Conservation (phyloP, 2,888 invertebrate genomes). For the Melikaiella ostensackeni region DNA sequence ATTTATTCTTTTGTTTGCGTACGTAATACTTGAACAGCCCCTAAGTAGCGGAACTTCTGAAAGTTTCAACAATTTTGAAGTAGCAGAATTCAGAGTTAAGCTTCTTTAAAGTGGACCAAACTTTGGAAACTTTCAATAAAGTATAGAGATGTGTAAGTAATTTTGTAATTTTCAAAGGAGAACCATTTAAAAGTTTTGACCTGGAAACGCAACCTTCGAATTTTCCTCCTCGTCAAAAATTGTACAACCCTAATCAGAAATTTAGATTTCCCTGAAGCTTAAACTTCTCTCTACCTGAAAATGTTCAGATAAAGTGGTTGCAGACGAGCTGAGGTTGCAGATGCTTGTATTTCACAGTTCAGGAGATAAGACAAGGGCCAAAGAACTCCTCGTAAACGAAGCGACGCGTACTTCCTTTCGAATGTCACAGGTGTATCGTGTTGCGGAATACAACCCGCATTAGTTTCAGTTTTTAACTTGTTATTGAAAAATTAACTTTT, state of each 20-base stretch:
- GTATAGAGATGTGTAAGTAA: background rate
- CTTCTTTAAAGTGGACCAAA: background rate
- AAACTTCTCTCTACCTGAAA: background rate
- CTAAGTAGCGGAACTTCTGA: too few relatives aligned
- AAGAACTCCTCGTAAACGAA: conserved; percentile 54
- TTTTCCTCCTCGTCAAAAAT: background rate
- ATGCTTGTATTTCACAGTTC: conserved; percentile 50
- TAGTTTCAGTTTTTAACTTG: background rate
- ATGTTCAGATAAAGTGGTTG: background rate
- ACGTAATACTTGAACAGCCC: too few relatives aligned
- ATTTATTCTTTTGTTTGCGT: too few relatives aligned
- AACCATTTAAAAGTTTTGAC: background rate
- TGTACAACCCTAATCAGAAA: background rate
- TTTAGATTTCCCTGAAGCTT: background rate
- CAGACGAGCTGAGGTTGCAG: conserved; percentile 12
- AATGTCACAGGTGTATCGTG: conserved; percentile 45
- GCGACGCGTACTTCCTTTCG: conserved; percentile 53
- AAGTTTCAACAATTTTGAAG: background rate
- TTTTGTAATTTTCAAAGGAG: background rate
- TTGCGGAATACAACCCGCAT: conserved; percentile 20
- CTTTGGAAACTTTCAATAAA: background rate
- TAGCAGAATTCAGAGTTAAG: background rate
- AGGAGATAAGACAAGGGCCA: conserved; percentile 52
- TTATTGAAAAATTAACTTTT: background rate
- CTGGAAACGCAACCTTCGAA: background rate